A percentile compares a stretch with the other conserved stretches of the same genome.
Evolutionary conservation across 2,113 vertebrate genomes (phyloP).

Genomic region (Hystrix brachyura): DNA sequence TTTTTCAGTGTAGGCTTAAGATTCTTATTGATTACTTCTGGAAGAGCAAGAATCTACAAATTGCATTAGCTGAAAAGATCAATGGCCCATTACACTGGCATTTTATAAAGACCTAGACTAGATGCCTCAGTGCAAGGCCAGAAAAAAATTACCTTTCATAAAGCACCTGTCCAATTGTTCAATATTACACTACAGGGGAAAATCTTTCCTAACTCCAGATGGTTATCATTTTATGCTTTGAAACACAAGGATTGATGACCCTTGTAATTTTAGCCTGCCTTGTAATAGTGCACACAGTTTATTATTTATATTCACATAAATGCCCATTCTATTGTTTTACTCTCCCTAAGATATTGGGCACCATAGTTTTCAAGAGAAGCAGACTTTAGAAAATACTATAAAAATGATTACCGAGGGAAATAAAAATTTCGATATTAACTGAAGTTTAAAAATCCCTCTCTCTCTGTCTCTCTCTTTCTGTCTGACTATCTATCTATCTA

Average conservation of each 20-base stretch:
- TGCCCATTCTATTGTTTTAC: slow-evolving; percentile 71
- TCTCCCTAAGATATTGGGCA: slow-evolving; percentile 59
- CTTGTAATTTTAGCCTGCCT: slow-evolving; percentile 77
- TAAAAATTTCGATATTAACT: slow-evolving; percentile 27
- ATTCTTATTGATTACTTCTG: slow-evolving; percentile 81
- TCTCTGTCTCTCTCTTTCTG: too few species aligned
- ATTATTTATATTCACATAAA: slow-evolving; percentile 80
- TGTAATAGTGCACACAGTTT: slow-evolving; percentile 73
- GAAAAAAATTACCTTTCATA: slow-evolving; percentile 81
- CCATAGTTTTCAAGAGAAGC: slow-evolving; percentile 60
- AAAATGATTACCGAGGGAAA: slow-evolving; percentile 61
- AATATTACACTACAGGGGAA: slow-evolving; percentile 77
- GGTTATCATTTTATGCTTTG: slow-evolving; percentile 81
- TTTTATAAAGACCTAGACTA: slow-evolving; percentile 80
- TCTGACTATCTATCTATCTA: background rate
- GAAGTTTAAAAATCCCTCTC: background rate
- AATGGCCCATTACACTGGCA: slow-evolving; percentile 76
- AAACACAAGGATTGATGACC: slow-evolving; percentile 79
- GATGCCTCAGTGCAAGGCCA: slow-evolving; percentile 66
- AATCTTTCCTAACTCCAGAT: slow-evolving; percentile 75
- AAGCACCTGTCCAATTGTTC: slow-evolving; percentile 81
- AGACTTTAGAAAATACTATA: slow-evolving; percentile 57
- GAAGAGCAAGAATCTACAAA: slow-evolving; percentile 78
- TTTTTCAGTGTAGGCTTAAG: slow-evolving; percentile 66
- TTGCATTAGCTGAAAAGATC: slow-evolving; percentile 82